phyloP scores from a whole-genome alignment of 1,140 invertebrate genomes.

The Drosophila virilis region DNA sequence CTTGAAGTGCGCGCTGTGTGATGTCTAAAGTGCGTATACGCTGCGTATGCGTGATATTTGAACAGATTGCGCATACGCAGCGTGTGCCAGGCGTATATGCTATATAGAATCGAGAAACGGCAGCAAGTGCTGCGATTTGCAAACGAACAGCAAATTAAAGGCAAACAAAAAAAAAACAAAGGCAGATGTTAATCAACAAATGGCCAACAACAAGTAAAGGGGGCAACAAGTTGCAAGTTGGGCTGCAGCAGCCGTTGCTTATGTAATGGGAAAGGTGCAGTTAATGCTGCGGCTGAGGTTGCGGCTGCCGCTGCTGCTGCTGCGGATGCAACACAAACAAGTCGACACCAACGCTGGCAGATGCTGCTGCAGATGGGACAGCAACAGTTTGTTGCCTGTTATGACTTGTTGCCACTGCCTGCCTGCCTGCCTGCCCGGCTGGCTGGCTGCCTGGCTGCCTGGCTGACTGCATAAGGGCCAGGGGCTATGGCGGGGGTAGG shows the following conservation, averaged over 20 bases:
- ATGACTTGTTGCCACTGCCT: slow-evolving; percentile 9
- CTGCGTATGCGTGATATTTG: slow-evolving; percentile 9
- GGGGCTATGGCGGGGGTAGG: not conserved
- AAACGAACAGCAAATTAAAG: not conserved
- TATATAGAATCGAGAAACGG: not conserved
- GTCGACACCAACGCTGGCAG: slow-evolving; percentile 30
- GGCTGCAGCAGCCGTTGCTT: slow-evolving; percentile 30
- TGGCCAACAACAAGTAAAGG: slow-evolving; percentile 20
- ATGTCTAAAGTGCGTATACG: not conserved
- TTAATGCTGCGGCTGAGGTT: slow-evolving; percentile 23
- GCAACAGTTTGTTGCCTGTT: slow-evolving; percentile 29
- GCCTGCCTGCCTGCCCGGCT: too few relatives aligned
- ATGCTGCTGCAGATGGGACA: slow-evolving; percentile 23
- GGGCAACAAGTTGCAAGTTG: slow-evolving; percentile 45
- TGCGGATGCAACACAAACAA: slow-evolving; percentile 49
- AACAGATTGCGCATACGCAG: slow-evolving; percentile 26
- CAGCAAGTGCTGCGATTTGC: not conserved
- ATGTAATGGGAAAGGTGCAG: slow-evolving; percentile 57
- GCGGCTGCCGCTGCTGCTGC: not conserved
- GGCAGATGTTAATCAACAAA: slow-evolving; percentile 56
- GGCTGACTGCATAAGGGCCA: not conserved
- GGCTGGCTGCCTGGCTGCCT: not conserved
- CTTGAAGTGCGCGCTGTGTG: too few relatives aligned
- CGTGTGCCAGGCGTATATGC: not conserved
- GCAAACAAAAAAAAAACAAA: not conserved